Evolutionary conservation across 2,888 invertebrate species (phyloP), one percentile per base, ranked within the genome.

Genomic region (Drosophila tanythrix): DNA sequence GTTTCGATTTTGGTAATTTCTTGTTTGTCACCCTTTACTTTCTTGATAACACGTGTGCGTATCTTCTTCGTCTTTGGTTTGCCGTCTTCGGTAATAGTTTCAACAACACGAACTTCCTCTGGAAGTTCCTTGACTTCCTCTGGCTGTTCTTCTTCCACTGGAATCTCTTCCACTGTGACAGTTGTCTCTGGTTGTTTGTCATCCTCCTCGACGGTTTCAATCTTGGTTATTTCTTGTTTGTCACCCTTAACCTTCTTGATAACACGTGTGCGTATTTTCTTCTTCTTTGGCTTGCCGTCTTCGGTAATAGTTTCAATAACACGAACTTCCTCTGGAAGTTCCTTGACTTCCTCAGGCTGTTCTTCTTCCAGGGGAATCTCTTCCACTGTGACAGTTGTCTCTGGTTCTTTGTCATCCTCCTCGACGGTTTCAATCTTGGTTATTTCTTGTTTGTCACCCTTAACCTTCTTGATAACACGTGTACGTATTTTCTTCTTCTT

Each of bases 391-490:
- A 79, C 72, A 43, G 67, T 77, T 0, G 74, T 79, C 35, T 79
- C 68, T 7, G 77, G 79, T 27, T 68, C 43, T 11, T 75, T 78
- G 55, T 70, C 78, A 52, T 79, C 79, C 10, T 78, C 79, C 33
- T 79, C 79, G 13, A 78, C 66, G 2, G 79, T 78, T 43, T 79
- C 75, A 18, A 78, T 79, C 58, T 79, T 79, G 27, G 77, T 79
- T 11, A 79, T 60, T 51, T 79, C 77, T 65, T 79, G 79, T 7
- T 74, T 79, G 48, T 64, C 74, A 33, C 74, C 79, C 62, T 77
- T 79, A 15, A 79, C 53, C 67, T 77, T 79, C 13, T 77, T 79
- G 55, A 79, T 77, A 1, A 77, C 68, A 36, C 79, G 79, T 7
- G 79, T 79, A 6, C 79, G 78, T 0, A 78, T 78, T 66, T 75